Evolutionary conservation across 2,888 invertebrate genomes (phyloP), one percentile per base, ranked within the genome.

Genomic region (Arrhopalites spinosus): DNA sequence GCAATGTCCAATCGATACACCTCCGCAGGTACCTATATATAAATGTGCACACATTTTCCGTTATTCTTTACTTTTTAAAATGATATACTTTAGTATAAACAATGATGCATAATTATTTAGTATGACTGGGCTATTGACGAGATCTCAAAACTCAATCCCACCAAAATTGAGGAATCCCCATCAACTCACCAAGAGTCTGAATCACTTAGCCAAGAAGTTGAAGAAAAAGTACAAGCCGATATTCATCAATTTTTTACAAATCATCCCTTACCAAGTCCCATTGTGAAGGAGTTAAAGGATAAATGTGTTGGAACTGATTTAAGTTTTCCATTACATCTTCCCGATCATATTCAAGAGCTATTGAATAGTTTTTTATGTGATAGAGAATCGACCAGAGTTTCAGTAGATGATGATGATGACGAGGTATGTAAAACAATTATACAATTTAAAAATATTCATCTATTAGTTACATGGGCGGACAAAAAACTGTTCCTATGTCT

Each of bases 131-230:
- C 29, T n/a, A 75, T 77, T 50, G 69, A 77, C 20, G 74, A 77
- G 36, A 64, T 77, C 13, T 64, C 77, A 15, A 30, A 56, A 47
- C 36, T 77, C 7, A 67, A 71, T 61, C 77, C 75, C 0, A 50
- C 17, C 2, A 30, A 64, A 5, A 75, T 77, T 30, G 77, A 77
- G 67, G 74, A 75, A 8, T 77, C 77, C 1, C 77, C 77, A 15
- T 77, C 77, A 3, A 75, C 75, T 8, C 77, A 77, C 71, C 77
- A 77, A 45, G 63, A 53, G n/a, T 36, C 50, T 20, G 74, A 74
- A 17, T 5, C 15, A 3, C 23, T 73, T 30, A 73, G 73, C 27
- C 45, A 64, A 11, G 66, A 43, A 15, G 8, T 43, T 7, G 73
- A 73, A 50, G 61, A 43, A 1, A 23, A 29, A n/a, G 17, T 66